Evolutionary conservation across 2,797 vertebrate species (phyloP).

Genomic region (Muscicapa comitata): DNA sequence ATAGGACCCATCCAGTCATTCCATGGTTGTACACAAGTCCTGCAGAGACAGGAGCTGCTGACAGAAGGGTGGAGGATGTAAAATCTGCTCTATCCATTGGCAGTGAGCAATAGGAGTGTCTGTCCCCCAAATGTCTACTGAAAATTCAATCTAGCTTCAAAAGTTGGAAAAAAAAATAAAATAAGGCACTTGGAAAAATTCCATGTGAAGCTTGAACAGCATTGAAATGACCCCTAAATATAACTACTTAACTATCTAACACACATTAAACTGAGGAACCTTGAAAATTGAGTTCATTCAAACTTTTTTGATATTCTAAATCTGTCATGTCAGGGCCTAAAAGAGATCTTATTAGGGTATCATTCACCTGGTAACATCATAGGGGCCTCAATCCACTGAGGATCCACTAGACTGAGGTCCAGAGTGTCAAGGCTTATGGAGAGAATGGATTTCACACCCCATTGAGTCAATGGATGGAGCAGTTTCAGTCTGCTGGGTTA

Average conservation of each 20-base stretch:
- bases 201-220: neutral
- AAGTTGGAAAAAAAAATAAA: neutral
- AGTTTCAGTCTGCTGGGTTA: slow-evolving; percentile 40
- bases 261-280: neutral
- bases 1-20: neutral
- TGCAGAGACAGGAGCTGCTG: neutral
- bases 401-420: neutral
- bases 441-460: slow-evolving; percentile 45
- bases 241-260: neutral
- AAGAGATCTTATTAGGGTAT: neutral
- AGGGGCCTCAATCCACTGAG: neutral
- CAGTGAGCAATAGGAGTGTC: neutral
- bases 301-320: neutral
- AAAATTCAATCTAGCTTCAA: neutral
- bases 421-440: neutral
- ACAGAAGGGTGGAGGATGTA: neutral
- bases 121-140: neutral
- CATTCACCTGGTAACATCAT: neutral
- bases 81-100: neutral
- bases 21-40: neutral
- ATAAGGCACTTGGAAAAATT: neutral
- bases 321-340: neutral
- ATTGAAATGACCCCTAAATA: neutral
- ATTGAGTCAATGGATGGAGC: slow-evolving; percentile 23
- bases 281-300: neutral